Evolutionary conservation across 2,888 invertebrate genomes (phyloP), one percentile per base, ranked within the genome.

Genomic region (Limnephilus marmoratus): DNA sequence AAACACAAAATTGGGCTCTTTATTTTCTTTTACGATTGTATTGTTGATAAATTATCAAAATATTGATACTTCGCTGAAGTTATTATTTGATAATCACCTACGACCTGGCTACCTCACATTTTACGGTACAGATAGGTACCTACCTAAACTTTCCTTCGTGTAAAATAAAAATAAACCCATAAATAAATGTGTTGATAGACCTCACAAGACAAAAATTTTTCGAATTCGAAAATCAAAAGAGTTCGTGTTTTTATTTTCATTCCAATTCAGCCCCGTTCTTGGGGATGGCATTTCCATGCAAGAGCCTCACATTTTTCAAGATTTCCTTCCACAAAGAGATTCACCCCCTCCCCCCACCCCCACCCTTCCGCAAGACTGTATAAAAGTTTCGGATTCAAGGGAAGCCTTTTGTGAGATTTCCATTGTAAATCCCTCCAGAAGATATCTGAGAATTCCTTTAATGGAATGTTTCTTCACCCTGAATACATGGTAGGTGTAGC

Each of bases 281-380:
- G 7, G 87, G 53, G 87, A 53, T 87, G 87, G 53, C 29, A 29
- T 87, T 87, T 87, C 87, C 87, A 87, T 87, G 87, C 87, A 68
- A 87, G 87, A 87, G 53, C 53, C 87, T 87, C 68, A 31, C 87
- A 87, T 87, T 87, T 87, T 87, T 87, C 87, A 87, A 34, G 87
- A 87, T 87, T 87, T 87, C 87, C 87, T 87, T 68, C 87, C 68
- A 87, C 87, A 87, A 87, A 87, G 87, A 68, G 53, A 53, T 68
- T 37, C 31, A 7, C 68, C 87, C 68, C 87, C 87, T 53, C 45
- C 49, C 87, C 41, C 41, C 37, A 41, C 41, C 9, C 9, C 45
- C 87, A 18, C 53, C 31, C 87, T n/a, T 13, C 87, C 7, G 34
- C 34, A 82, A 82, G 34, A 34, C 34, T 34, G 31, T 29, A 53